Percentiles rank a stretch among this genome's conserved stretches.
Conservation (phyloP, 2,113 vertebrate genomes). For the Atlantisia rogersi region DNA sequence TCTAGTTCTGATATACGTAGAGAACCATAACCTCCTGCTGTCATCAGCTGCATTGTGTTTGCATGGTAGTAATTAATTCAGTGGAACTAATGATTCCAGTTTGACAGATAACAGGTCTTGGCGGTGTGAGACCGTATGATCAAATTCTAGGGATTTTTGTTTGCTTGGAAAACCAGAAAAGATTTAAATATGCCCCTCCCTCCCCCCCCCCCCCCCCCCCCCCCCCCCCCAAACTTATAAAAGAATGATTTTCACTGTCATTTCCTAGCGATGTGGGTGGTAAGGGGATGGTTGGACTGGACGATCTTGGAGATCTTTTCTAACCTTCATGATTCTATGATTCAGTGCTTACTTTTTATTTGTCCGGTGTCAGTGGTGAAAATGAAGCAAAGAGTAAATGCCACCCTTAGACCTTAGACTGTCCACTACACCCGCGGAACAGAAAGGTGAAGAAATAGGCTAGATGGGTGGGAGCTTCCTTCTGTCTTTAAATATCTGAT, state of each 20-base stretch:
- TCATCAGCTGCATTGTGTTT: background rate
- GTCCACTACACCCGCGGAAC: background rate
- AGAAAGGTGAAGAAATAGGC: background rate
- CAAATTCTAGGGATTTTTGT: background rate
- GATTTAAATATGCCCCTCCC: background rate
- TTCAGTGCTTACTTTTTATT: background rate
- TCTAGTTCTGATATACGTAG: conserved; percentile 25
- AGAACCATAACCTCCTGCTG: background rate
- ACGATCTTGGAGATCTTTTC: too few relatives aligned
- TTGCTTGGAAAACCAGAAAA: background rate
- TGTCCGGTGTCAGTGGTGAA: background rate
- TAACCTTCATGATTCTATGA: too few relatives aligned
- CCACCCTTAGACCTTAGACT: background rate
- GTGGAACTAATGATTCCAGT: background rate
- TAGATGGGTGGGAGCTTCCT: background rate
- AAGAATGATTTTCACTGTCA: background rate
- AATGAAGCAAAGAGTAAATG: background rate
- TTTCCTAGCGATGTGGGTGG: background rate
- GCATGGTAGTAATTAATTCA: background rate
- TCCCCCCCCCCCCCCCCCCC: background rate
- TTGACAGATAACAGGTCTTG: conserved; percentile 36
- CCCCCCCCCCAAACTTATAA: background rate
- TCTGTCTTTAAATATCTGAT: background rate
- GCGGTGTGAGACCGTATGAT: background rate
- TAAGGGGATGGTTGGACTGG: too few relatives aligned